Base-by-base conservation (phyloP, 2,888 invertebrate genomes). In the Thereva nobilitata region DNA sequence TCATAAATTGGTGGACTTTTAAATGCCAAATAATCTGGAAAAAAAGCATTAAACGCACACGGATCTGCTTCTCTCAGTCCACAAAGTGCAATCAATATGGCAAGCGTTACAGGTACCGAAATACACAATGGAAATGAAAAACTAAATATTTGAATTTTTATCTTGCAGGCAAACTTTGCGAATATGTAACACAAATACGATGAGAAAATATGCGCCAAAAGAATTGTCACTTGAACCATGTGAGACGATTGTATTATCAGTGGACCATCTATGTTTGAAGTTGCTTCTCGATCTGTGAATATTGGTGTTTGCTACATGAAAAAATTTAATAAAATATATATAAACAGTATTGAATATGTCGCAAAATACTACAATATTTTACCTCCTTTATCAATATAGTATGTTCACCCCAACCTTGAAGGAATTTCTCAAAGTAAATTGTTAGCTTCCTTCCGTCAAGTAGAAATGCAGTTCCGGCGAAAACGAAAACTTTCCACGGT, bases 1-100 rank as follows among this genome's bases (percentile, higher is more conserved):
- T 82, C 82, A 68, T 83, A 82, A 35, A 86, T 80, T 52, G 89
- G 87, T 6, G 93, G 91, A 73, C 92, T 90, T 72, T 90, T 88
- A 83, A 92, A 93, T 81, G 93, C 93, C 69, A 97, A 80, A 79
- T 95, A 93, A 75, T 90, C 87, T 0, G 95, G 95, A 72, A 95
- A 84, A 1, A 83, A 80, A 7, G 79, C 76, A 72, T 86, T 83
- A 77, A 90, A 88, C 9, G 84, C 84, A 76, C 94, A 95, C 1
- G 86, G 83, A 74, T 92, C 81, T 6, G 82, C 80, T 63, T 86
- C 85, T 72, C 88, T 88, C 45, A 87, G 74, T 50, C 89, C 87
- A 72, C 88, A 88, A 63, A 90, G 80, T 0, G 86, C 80, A 44
- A 91, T 86, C 42, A 92, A 83, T n/a, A 87, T 76, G 12, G 87